Conservation (phyloP, 2,797 vertebrate genomes). For the Heteromormyrus szaboi region DNA sequence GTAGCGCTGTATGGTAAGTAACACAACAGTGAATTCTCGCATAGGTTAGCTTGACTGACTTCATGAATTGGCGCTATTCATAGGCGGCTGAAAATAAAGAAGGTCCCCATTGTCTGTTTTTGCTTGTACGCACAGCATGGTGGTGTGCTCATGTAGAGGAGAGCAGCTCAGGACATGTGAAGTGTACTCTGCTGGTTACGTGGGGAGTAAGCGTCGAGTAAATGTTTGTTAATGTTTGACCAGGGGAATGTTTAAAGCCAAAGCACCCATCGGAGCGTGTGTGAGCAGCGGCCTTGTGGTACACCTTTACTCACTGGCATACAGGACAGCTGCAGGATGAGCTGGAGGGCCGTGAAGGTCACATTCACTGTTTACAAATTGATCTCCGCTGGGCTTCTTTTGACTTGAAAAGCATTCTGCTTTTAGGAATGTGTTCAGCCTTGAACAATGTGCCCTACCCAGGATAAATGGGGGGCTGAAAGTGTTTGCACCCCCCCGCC, state of each 20-base stretch:
- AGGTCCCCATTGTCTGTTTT: neutral
- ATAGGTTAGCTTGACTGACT: neutral
- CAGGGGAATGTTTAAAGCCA: neutral
- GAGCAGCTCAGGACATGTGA: neutral
- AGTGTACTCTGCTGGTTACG: neutral
- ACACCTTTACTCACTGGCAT: neutral
- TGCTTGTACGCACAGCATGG: neutral
- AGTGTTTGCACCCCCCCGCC: neutral
- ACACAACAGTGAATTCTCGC: neutral
- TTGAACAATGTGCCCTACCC: neutral
- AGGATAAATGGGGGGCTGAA: neutral
- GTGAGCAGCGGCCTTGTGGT: neutral
- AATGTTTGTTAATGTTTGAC: constrained; percentile 16
- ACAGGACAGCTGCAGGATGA: neutral
- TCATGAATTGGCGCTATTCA: neutral
- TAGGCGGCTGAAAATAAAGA: neutral
- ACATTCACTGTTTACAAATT: neutral
- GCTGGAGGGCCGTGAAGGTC: neutral
- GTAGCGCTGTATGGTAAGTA: neutral
- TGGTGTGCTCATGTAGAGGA: neutral
- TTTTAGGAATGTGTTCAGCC: neutral
- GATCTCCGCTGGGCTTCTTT: neutral
- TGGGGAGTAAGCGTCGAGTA: neutral
- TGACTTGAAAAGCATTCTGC: neutral
- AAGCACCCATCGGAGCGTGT: neutral